Percentiles rank a stretch among this genome's conserved stretches.
These are phyloP conservation scores for Oreonectes daqikongensis DNA, from an alignment of 2,797 vertebrate genomes.

Conservation along the genomic window DNA sequence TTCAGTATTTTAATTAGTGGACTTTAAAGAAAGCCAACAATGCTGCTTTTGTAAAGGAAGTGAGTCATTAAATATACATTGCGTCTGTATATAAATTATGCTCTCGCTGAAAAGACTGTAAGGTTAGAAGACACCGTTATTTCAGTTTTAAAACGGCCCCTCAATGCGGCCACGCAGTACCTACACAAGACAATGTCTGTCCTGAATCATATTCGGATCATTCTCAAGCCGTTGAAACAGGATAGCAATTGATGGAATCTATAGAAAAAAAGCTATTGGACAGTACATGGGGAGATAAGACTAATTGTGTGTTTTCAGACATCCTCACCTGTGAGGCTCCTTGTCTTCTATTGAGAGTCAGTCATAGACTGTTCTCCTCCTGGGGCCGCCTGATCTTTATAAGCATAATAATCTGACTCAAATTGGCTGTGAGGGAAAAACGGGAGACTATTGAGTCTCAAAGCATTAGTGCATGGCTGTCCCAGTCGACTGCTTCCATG, in stretches of 20 bases:
- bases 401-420: constrained; percentile 59
- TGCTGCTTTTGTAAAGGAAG: constrained; percentile 49
- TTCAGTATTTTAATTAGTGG: constrained; percentile 41
- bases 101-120: constrained; percentile 52
- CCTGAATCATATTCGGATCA: constrained; percentile 62
- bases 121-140: constrained; percentile 57
- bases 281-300: constrained; percentile 56
- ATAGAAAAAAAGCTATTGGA: constrained; percentile 56
- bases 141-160: constrained; percentile 48
- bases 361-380: constrained; percentile 34
- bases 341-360: constrained; percentile 35
- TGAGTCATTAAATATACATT: constrained; percentile 59
- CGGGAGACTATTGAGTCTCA: constrained; percentile 64
- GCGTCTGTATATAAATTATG: constrained; percentile 58
- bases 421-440: constrained; percentile 67
- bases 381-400: constrained; percentile 43
- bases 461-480: constrained; percentile 70
- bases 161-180: constrained; percentile 23
- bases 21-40: constrained; percentile 37
- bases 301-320: constrained; percentile 57
- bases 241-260: constrained; percentile 56
- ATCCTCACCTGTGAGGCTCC: constrained; percentile 55
- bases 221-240: constrained; percentile 53
- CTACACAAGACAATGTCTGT: constrained; percentile 42
- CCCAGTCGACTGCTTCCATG: constrained; percentile 63